Percentiles rank a stretch among this genome's conserved stretches.
phyloP scores from a whole-genome alignment of 2,888 invertebrate genomes.

The Parthenolecanium corni region DNA sequence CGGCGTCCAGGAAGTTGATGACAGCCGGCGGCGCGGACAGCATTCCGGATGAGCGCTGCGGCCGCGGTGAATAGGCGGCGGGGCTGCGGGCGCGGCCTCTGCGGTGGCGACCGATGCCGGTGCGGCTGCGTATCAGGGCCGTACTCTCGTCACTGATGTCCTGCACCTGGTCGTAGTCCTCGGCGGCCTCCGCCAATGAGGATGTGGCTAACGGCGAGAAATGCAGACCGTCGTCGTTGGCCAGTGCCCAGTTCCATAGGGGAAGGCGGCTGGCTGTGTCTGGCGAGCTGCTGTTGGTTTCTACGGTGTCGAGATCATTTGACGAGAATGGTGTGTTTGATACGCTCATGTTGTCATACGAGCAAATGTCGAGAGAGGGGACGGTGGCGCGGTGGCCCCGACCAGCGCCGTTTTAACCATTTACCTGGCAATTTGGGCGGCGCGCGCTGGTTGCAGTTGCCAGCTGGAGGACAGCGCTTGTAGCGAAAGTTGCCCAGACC shows the following conservation, averaged over 20 bases:
- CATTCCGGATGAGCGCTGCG: neutral
- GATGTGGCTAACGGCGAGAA: constrained; percentile 2
- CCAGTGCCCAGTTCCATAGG: constrained; percentile 9
- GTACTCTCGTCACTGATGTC: neutral
- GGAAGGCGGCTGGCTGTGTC: constrained; percentile 1
- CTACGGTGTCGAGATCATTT: neutral
- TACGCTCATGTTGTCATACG: constrained; percentile 19
- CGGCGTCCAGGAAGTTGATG: neutral
- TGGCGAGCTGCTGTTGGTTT: constrained; percentile 4
- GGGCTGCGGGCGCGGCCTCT: no score
- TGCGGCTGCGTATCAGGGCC: neutral
- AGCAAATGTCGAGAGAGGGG: neutral
- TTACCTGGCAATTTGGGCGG: no score
- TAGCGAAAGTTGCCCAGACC: no score
- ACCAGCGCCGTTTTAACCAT: no score
- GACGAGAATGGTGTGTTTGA: constrained; percentile 18
- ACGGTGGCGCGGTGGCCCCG: no score
- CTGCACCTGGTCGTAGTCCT: neutral
- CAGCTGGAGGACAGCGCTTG: no score
- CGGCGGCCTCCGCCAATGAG: neutral
- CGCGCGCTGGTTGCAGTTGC: no score
- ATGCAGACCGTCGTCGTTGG: neutral
- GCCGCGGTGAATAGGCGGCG: neutral
- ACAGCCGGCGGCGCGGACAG: neutral
- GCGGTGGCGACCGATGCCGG: neutral